These are phyloP conservation scores for Heptranchias perlo DNA, from an alignment of 2,113 vertebrate genomes.

Conservation along the genomic window DNA sequence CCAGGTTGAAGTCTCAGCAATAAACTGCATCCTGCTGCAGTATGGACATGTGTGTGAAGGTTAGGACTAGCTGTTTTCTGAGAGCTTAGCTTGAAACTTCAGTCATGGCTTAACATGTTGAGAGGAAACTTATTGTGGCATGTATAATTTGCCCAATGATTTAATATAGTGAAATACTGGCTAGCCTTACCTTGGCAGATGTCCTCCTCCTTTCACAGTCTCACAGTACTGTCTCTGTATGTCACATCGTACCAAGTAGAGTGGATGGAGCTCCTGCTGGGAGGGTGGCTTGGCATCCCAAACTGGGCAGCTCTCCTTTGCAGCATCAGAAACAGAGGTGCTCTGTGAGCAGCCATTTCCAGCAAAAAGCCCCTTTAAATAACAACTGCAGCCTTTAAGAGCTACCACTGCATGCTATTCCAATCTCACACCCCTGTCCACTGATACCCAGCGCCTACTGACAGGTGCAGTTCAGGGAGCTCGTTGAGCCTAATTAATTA, in stretches of 20 bases:
- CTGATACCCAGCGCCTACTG: background rate
- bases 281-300: background rate
- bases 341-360: background rate
- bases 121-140: background rate
- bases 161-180: no score
- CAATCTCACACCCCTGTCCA: background rate
- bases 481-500: background rate
- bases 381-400: background rate
- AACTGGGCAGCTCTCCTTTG: background rate
- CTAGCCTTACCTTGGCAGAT: background rate
- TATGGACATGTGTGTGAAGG: no score
- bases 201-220: background rate
- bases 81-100: background rate
- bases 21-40: no score
- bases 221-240: background rate
- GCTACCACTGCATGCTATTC: background rate
- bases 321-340: background rate
- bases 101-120: background rate
- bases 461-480: background rate
- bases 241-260: background rate
- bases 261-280: background rate
- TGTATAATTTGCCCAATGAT: no score
- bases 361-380: background rate
- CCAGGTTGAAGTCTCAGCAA: no score
- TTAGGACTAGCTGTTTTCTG: no score